Evolutionary conservation across 2,113 vertebrate genomes (phyloP), one percentile per base, ranked within the genome.

Genomic region (Athene cunicularia): DNA sequence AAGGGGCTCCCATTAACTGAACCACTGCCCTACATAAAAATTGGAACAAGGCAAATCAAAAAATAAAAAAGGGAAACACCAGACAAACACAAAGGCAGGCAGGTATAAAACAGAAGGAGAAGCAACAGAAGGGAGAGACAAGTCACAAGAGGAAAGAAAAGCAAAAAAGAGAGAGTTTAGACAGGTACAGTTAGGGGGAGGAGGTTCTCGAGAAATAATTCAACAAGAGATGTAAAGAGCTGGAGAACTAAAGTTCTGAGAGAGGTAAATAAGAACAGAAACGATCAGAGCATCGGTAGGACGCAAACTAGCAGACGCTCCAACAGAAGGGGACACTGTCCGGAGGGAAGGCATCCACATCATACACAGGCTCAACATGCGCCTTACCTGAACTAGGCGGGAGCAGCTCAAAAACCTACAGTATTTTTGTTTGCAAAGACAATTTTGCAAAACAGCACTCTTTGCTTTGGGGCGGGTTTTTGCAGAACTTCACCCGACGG

Each of bases 1-100:
- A 98, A 98, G 87, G 98, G 99, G 98, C 99, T 99, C 97, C 98
- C 99, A 89, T 98, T 99, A 98, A 98, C 98, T 93, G 99, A 99
- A 98, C 99, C 99, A 98, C 99, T 98, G 97, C 99, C 99, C 99
- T 99, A 97, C 98, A 98, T 98, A 98, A 98, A 99, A 99, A 99
- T 98, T 98, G 98, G 97, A 98, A 99, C 97, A 99, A 96, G 98
- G 98, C 98, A 99, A 98, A 99, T 98, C 98, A 98, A 99, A 99
- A 98, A 89, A 98, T 95, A 96, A 98, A 98, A 98, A 96, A 98
- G 98, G 70, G 96, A 71, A 95, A 97, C 70, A 62, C 84, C 96
- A 8, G 96, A 97, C 94, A 20, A 77, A 97, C 96, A 97, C 90
- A 95, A 62, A 95, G 87, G 96, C 96, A 90, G 74, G 94, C 88